Evolutionary conservation across 1,140 invertebrate species (phyloP).

Genomic region (Drosophila willistoni): DNA sequence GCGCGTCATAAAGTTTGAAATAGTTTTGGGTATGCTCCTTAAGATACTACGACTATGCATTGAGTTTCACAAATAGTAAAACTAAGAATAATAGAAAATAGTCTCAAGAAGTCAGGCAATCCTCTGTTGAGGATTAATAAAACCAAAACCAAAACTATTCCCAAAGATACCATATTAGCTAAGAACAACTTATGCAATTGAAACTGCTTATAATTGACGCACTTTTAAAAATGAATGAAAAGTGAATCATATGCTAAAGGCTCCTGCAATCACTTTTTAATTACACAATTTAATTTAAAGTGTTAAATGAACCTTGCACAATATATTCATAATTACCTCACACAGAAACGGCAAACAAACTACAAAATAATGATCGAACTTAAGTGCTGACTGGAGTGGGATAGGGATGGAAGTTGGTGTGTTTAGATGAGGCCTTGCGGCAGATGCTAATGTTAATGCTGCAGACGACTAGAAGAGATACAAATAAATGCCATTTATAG

Average conservation of each 20-base stretch:
- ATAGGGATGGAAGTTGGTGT: neutral
- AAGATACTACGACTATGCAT: too few species aligned
- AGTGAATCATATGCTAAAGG: neutral
- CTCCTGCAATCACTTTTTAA: neutral
- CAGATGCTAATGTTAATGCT: conserved; percentile 13
- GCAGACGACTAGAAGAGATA: conserved; percentile 20
- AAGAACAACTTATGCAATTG: too few species aligned
- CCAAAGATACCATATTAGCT: too few species aligned
- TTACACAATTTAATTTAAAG: conserved; percentile 4
- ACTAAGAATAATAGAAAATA: too few species aligned
- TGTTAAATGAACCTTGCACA: conserved; percentile 63
- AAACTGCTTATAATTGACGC: too few species aligned
- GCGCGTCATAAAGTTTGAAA: neutral
- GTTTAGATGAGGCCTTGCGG: conserved; percentile 9
- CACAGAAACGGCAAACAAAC: conserved; percentile 32
- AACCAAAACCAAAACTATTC: too few species aligned
- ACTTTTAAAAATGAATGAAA: too few species aligned
- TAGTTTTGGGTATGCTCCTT: neutral
- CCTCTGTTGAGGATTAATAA: too few species aligned
- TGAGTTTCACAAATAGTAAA: too few species aligned
- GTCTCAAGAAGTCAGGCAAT: too few species aligned
- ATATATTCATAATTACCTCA: conserved; percentile 74
- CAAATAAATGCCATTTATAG: conserved; percentile 75
- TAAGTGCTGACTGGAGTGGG: neutral
- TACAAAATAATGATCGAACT: conserved; percentile 36